Evolutionary conservation across 2,113 vertebrate genomes (phyloP).

Genomic region (Seriola dumerili): DNA sequence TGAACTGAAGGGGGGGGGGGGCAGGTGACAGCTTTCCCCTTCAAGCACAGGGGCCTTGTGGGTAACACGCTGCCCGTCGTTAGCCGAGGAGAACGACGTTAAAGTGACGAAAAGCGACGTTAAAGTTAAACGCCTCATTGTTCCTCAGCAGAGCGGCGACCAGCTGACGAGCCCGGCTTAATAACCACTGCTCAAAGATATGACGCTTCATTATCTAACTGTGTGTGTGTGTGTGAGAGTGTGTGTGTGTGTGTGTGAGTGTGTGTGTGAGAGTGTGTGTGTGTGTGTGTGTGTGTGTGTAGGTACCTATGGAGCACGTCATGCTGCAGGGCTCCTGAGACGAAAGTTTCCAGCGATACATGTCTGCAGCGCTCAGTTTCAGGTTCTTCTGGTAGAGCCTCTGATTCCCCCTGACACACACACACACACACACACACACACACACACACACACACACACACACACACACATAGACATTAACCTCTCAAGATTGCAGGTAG

Average conservation of each 20-base stretch:
- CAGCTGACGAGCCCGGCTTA: too few relatives aligned
- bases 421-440: conserved; percentile 27
- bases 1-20: background rate
- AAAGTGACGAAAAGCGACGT: too few relatives aligned
- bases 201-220: too few relatives aligned
- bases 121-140: too few relatives aligned
- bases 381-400: conserved; percentile 92
- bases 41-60: too few relatives aligned
- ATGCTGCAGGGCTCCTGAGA: conserved; percentile 98
- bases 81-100: too few relatives aligned
- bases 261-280: conserved; percentile 12
- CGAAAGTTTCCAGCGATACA: conserved; percentile 99
- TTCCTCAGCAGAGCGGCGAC: too few relatives aligned
- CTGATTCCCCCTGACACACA: conserved; percentile 88
- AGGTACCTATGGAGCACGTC: conserved; percentile 94
- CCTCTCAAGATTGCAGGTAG: background rate
- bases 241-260: conserved; percentile 13
- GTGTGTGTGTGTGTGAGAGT: conserved; percentile 24
- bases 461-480: background rate
- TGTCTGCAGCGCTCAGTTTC: conserved; percentile 94
- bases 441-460: conserved; percentile 28
- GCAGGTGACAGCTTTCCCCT: background rate
- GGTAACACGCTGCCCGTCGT: too few relatives aligned
- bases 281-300: conserved; percentile 5
- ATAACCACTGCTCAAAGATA: too few relatives aligned